Base-by-base conservation (phyloP, 2,797 vertebrate species). In the Nannoperca obscura region DNA sequence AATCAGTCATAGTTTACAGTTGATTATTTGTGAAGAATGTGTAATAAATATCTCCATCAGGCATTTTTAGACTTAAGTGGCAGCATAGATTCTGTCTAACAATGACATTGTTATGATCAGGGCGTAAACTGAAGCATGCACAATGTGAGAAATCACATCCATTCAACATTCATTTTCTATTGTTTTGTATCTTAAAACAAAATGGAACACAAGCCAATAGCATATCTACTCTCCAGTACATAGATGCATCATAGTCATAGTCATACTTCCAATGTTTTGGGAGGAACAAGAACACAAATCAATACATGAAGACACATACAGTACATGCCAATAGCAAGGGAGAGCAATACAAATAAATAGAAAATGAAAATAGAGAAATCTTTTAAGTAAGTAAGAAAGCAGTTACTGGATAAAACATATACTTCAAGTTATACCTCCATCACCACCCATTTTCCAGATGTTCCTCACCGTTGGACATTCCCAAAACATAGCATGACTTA, bases 21-120 rank as follows among this genome's bases (percentile, higher is more conserved):
- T 70, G 2, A 27, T 79, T 55, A 47, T 64, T 67, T 49, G 47
- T 63, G 49, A 67, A 65, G 47, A 71, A 72, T 82, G 54, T 61
- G 49, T 57, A 13, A 30, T 42, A 64, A 65, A 61, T 47, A 2
- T 62, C 24, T 4, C 2, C 7, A 8, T 20, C 14, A 38, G 36
- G 38, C 30, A 59, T 24, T 36, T 69, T 30, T 17, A 58, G 17
- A 24, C 14, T 24, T 70, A 13, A 77, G 0, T 54, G 30, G 64
- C n/a, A 59, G 20, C 57, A 38, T 22, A 63, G 46, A 63, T 27
- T 55, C 22, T 34, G 14, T 34, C 46, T 13, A 8, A 32, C 24
- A n/a, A 13, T n/a, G 14, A 20, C 17, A 32, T 36, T 58, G 55
- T n/a, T 32, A 47, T n/a, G 27, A 63, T 32, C 17, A 32, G 24